Base-by-base conservation (phyloP, 1,140 invertebrate species). In the Calephelis nemesis region DNA sequence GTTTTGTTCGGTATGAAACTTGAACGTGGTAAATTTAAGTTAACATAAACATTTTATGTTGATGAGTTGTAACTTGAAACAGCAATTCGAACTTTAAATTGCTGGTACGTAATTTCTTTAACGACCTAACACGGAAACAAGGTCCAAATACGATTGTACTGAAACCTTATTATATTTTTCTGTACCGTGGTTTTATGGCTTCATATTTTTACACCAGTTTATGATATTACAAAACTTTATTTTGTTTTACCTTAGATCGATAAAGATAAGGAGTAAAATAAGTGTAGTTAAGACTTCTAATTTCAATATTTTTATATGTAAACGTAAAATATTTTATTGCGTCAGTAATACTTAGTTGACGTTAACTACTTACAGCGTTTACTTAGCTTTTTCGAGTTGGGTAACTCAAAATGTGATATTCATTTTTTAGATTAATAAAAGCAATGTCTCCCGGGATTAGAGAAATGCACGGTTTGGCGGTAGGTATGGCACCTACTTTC, bases 51-150 rank as follows among this genome's bases (percentile, higher is more conserved):
- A 85, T 86, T 84, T 83, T 84, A 84, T 75, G 76, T 66, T 85
- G 85, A 87, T 85, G 79, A 83, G 83, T 73, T 80, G 76, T 81
- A 79, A 78, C 79, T 82, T 63, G 68, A 68, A 70, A 77, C 77
- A 70, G 78, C 79, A 80, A 81, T 85, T 85, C 79, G 83, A 84
- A 81, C 77, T 83, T 83, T 78, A 76, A 82, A 87, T 84, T 83
- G 75, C 79, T 81, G 78, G 83, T 58, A 58, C 10, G 15, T 58
- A 75, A 78, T 82, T 81, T 82, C 69, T 76, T 82, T 70, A 73
- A 77, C 76, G 77, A 77, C 77, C 75, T 77, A 75, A 77, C 75
- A 79, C 74, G 77, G 68, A 74, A 76, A 73, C 69, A 70, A 70
- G 65, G 67, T 49, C 63, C 63, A 69, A 42, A 63, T 69, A 52